phyloP scores from a whole-genome alignment of 2,888 invertebrate genomes.

The Drosophila phalerata region DNA sequence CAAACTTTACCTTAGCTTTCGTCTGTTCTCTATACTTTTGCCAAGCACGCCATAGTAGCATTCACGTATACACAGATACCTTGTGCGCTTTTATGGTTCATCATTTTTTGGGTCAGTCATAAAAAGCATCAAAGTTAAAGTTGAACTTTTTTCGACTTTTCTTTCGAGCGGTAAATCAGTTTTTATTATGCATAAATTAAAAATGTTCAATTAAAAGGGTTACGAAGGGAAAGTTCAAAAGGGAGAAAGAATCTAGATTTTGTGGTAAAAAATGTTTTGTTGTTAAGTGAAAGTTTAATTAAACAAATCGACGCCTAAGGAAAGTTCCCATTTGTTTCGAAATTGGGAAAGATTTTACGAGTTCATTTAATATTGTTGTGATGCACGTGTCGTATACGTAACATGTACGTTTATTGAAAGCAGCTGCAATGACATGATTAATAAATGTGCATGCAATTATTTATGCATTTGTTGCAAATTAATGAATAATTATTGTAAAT shows the following conservation, averaged over 20 bases:
- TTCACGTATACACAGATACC: slow-evolving; percentile 28
- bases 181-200: slow-evolving; percentile 80
- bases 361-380: slow-evolving; percentile 9
- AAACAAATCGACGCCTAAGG: slow-evolving; percentile 18
- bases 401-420: slow-evolving; percentile 9
- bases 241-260: background rate
- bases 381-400: slow-evolving; percentile 21
- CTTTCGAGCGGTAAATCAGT: slow-evolving; percentile 63
- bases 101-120: slow-evolving; percentile 68
- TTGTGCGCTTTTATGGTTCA: slow-evolving; percentile 62
- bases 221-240: slow-evolving; percentile 8
- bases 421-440: background rate
- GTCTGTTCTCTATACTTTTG: slow-evolving; percentile 14
- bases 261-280: slow-evolving; percentile 9
- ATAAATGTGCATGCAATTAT: slow-evolving; percentile 18
- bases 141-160: slow-evolving; percentile 48
- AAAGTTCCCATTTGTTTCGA: background rate
- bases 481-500: slow-evolving; percentile 56
- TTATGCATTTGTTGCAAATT: slow-evolving; percentile 38
- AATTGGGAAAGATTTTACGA: background rate
- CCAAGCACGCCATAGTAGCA: slow-evolving; percentile 12
- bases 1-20: slow-evolving; percentile 62
- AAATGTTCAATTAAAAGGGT: slow-evolving; percentile 75
- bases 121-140: slow-evolving; percentile 73
- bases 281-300: slow-evolving; percentile 46